A percentile compares a stretch with the other conserved stretches of the same genome.
Evolutionary conservation across 2,797 vertebrate genomes (phyloP).

Genomic region (Astyanax mexicanus): DNA sequence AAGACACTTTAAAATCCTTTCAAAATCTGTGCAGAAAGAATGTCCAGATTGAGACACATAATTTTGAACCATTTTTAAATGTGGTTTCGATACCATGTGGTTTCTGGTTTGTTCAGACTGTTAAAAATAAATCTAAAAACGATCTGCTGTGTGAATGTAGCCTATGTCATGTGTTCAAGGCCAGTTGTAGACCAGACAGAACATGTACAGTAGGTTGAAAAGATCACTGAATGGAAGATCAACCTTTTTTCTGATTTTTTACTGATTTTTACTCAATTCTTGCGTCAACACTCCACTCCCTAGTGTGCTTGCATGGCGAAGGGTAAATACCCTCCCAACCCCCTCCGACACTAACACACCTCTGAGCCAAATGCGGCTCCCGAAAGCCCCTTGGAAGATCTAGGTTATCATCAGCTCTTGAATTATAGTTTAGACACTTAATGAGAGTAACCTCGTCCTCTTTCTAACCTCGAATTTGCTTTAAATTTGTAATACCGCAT

Average conservation of each 20-base stretch:
- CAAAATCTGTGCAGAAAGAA: too few species aligned
- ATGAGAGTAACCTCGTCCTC: not conserved
- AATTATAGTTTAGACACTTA: not conserved
- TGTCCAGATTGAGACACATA: too few species aligned
- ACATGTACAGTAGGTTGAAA: constrained; percentile 7
- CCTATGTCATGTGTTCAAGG: not conserved
- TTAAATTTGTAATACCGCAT: not conserved
- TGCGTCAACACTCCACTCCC: constrained; percentile 32
- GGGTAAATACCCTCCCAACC: not conserved
- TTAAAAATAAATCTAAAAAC: too few species aligned
- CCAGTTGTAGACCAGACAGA: not conserved
- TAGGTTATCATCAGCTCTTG: not conserved
- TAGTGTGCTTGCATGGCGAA: constrained; percentile 8
- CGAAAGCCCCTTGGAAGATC: not conserved
- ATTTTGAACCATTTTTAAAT: too few species aligned
- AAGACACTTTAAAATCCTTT: too few species aligned
- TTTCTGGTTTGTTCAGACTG: too few species aligned
- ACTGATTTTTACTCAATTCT: constrained; percentile 22
- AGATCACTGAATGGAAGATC: constrained; percentile 34
- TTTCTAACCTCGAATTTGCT: not conserved
- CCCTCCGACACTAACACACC: not conserved
- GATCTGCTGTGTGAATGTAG: too few species aligned
- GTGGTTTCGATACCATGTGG: too few species aligned
- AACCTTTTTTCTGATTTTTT: constrained; percentile 24
- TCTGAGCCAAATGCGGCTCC: not conserved